Conservation (phyloP, 2,113 vertebrate species). For the Sphyrna mokarran region DNA sequence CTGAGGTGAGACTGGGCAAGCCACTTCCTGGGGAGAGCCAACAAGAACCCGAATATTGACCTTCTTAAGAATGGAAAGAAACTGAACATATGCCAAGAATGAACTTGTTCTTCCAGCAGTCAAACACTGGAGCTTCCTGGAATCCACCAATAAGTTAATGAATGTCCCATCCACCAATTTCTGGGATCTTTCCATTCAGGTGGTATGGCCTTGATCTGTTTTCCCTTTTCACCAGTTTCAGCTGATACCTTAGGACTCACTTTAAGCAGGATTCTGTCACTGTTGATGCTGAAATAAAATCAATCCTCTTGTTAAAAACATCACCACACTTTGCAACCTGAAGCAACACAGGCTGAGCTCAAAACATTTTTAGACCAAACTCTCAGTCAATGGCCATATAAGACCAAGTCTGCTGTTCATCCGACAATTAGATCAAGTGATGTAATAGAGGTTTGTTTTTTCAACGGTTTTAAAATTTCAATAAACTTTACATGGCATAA, state of each 20-base stretch:
- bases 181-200: neutral
- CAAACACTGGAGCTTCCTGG: neutral
- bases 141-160: neutral
- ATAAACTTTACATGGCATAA: neutral
- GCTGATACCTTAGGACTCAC: neutral
- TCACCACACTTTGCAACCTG: neutral
- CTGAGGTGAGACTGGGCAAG: conserved; percentile 39
- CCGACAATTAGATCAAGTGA: neutral
- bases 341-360: neutral
- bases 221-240: neutral
- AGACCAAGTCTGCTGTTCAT: neutral
- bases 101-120: neutral
- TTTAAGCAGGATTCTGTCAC: neutral
- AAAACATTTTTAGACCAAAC: neutral
- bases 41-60: neutral
- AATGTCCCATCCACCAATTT: neutral
- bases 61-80: neutral
- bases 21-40: neutral
- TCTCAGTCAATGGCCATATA: neutral
- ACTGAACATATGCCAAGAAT: neutral
- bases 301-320: neutral
- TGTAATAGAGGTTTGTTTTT: neutral
- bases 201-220: neutral
- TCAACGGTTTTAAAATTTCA: neutral
- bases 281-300: neutral